Evolutionary conservation across 2,113 vertebrate species (phyloP).

Genomic region (Dryoscopus gambensis): DNA sequence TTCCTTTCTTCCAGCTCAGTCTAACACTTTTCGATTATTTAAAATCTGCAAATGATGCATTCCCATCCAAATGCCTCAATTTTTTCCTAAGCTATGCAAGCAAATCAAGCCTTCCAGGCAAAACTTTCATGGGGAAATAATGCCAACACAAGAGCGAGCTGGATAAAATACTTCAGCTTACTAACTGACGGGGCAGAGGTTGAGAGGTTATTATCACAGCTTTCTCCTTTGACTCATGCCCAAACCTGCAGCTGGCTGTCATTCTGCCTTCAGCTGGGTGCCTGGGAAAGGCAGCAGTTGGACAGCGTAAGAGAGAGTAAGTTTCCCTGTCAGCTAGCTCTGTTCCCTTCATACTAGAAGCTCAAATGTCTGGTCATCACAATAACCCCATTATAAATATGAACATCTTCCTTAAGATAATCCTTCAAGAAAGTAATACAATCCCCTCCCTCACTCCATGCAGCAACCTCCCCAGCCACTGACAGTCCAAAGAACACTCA

Average conservation of each 20-base stretch:
- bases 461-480: background rate
- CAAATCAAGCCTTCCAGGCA: background rate
- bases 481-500: background rate
- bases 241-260: background rate
- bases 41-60: background rate
- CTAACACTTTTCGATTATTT: background rate
- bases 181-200: background rate
- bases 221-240: background rate
- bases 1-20: background rate
- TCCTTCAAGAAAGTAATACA: background rate
- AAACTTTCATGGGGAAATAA: background rate
- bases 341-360: background rate
- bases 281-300: background rate
- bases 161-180: background rate
- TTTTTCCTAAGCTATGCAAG: background rate
- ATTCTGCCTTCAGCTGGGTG: background rate
- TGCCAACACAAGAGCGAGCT: background rate
- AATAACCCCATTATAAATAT: background rate
- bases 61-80: background rate
- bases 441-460: background rate
- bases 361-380: background rate
- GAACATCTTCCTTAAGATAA: background rate
- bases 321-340: background rate
- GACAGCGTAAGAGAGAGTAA: background rate
- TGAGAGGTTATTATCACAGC: background rate